These are phyloP conservation scores for Esperia sulphurella DNA, from an alignment of 2,888 invertebrate genomes.

Conservation along the genomic window DNA sequence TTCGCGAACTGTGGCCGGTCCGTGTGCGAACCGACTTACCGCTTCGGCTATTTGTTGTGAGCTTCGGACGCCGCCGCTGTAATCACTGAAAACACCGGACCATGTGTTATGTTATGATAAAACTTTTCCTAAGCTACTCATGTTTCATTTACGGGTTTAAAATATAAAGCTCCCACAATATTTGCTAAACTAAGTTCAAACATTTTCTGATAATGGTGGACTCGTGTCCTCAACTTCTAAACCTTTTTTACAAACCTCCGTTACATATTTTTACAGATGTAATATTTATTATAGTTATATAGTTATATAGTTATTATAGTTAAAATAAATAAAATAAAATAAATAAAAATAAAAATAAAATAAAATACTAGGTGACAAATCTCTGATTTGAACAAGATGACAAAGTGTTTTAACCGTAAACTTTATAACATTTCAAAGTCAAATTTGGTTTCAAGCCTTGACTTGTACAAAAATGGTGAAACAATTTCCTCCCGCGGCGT, in stretches of 20 bases:
- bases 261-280: too few relatives aligned
- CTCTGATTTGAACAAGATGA: too few relatives aligned
- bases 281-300: too few relatives aligned
- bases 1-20: constrained; percentile 48
- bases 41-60: constrained; percentile 34
- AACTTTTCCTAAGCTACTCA: not conserved
- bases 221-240: too few relatives aligned
- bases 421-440: not conserved
- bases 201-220: too few relatives aligned
- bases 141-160: not conserved
- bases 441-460: constrained; percentile 3
- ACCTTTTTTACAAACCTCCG: too few relatives aligned
- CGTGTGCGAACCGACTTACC: constrained; percentile 40
- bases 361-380: too few relatives aligned
- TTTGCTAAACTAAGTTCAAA: too few relatives aligned
- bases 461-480: constrained; percentile 12
- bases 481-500: constrained; percentile 40
- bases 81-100: constrained; percentile 38
- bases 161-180: not conserved
- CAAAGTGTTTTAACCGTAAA: too few relatives aligned
- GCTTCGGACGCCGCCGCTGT: constrained; percentile 16
- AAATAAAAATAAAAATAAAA: too few relatives aligned
- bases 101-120: constrained; percentile 21
- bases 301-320: too few relatives aligned
- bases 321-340: too few relatives aligned